Base-by-base conservation (phyloP, 2,113 vertebrate genomes). In the Phalacrocorax pelagicus region DNA sequence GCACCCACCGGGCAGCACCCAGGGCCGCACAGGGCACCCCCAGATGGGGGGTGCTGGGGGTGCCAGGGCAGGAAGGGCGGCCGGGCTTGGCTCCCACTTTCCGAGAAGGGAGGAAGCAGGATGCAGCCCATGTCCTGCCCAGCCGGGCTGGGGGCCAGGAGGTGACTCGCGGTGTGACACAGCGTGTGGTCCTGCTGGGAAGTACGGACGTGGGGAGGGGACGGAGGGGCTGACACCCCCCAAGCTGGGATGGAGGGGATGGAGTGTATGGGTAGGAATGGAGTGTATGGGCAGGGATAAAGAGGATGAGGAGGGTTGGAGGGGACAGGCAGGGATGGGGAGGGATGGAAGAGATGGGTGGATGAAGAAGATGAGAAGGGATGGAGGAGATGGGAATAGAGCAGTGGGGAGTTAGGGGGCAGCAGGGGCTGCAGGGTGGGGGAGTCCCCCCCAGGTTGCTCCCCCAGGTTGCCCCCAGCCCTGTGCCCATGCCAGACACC, bases 61-160 rank as follows among this genome's bases (percentile, higher is more conserved):
- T 74, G 21, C 49, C 9, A 3, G 69, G 79, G 55, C 54, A 55
- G 86, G 74, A 55, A 85, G 74, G 42, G 67, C 3, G 7, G 5
- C 10, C 1, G 4, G 17, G 4, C 20, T 16, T 7, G 1, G 30
- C 36, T 26, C 44, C 42, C 20, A 8, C 7, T 14, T 88, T 73
- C 54, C 52, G 12, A 79, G 81, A 61, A 90, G 55, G 61, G 27
- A 67, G 81, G 88, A 81, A 86, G 75, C 87, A 75, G 87, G 87
- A 73, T 59, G 20, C 1, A 7, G 36, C 11, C 55, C 22, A 0
- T 18, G 58, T 47, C 57, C 70, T 77, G 63, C 20, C 66, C 2
- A 6, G 32, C 27, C 2, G 23, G 78, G 91, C 24, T 1, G 66
- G 47, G 86, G 67, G 47, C 27, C 62, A 85, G 92, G 57, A 40